Evolutionary conservation across 2,797 vertebrate genomes (phyloP), one percentile per base, ranked within the genome.

Genomic region (Siniperca obscura): DNA sequence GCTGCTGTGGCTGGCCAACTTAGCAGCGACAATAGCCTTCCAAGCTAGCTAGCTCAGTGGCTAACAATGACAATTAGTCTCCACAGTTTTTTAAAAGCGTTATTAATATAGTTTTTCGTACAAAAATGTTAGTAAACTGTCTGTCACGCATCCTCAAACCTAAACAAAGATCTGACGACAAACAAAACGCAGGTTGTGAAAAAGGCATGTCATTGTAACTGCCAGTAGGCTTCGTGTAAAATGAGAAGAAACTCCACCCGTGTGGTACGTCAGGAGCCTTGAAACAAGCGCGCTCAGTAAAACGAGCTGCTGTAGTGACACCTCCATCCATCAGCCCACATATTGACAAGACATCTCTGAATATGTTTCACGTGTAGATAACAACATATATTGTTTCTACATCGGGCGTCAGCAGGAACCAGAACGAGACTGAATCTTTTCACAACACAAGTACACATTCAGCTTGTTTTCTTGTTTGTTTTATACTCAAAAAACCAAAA

Each of bases 381-480:
- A 48, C 30, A 59, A 21, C 42, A 40, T 27, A 3, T 40, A 36
- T 9, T 38, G 34, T 50, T 69, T 42, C 70, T 60, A 53, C 70
- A 19, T 40, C 70, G 53, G 38, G 44, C 4, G 2, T 36, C 22
- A 8, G 19, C 56, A 61, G 56, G 27, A 36, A 72, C 10, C 19
- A 50, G 59, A 40, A 62, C 60, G 12, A 56, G 5, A 38, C 17
- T 22, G 42, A 74, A 62, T 14, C 14, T 3, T 72, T 78, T 78
- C 64, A 76, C 55, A 76, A 82, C 38, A 71, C 74, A 81, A 85
- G 8, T 25, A 55, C n/a, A 1, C 1, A 13, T 38, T 75, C 56
- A 40, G 30, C 76, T 76, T 27, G 21, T 48, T 70, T n/a, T 59
- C 9, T 4, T 27, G 5, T 14, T 42, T 21, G 11, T 69, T 69